Conservation (phyloP, 2,797 vertebrate genomes). For the Microctenopoma stevenorrisi region DNA sequence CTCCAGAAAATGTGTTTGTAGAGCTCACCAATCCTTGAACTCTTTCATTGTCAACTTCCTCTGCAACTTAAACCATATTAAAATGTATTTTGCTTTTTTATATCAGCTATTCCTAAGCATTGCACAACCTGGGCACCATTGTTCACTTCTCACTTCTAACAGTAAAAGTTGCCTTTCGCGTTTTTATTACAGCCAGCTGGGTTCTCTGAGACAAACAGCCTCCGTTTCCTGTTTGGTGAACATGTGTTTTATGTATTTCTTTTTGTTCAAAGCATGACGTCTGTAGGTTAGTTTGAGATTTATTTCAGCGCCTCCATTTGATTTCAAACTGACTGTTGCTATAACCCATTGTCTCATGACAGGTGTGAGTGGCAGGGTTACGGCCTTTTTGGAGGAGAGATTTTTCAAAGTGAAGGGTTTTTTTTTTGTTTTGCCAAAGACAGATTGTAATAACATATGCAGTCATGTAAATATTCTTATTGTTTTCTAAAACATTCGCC, state of each 20-base stretch:
- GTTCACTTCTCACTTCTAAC: background rate
- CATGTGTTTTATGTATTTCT: background rate
- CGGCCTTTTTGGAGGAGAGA: background rate
- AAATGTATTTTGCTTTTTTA: too few species aligned
- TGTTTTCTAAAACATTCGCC: background rate
- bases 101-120: too few species aligned
- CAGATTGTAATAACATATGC: background rate
- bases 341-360: background rate
- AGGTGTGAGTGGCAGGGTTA: slow-evolving; percentile 7
- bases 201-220: background rate
- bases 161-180: background rate
- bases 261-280: background rate
- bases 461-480: slow-evolving; percentile 1
- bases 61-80: too few species aligned
- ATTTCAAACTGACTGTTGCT: background rate
- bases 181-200: too few species aligned
- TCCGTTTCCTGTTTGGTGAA: background rate
- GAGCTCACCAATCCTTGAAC: background rate
- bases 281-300: background rate
- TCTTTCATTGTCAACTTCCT: background rate
- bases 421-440: background rate
- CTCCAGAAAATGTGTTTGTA: too few species aligned
- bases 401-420: background rate
- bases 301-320: background rate
- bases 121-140: too few species aligned